Evolutionary conservation across 2,113 vertebrate species (phyloP), one percentile per base, ranked within the genome.

Genomic region (Pleuronectes platessa): DNA sequence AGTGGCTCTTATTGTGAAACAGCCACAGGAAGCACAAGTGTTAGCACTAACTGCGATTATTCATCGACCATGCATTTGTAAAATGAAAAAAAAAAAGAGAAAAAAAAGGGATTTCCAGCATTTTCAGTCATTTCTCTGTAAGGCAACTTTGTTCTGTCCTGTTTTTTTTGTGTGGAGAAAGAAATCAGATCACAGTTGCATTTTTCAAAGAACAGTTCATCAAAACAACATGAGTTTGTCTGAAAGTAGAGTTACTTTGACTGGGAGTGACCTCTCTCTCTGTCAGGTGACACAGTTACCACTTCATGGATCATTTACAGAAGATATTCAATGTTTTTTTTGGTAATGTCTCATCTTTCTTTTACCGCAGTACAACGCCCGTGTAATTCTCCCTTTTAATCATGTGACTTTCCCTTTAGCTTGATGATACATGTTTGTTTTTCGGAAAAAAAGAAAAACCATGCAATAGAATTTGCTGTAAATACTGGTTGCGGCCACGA

Each of bases 391-490:
- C 89, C 88, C 89, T 91, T 92, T 89, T 78, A 37, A 61, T 62
- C 65, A 54, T 15, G 55, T 72, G 37, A 70, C 82, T 68, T 86
- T 91, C 89, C 88, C 91, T 90, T 90, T 89, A 68, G 60, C 59
- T 55, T 45, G 68, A 67, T 60, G 31, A 86, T 40, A 82, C 61
- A 21, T 56, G 71, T 79, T 69, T 9, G 15, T 60, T 35, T 37
- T 17, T 2, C 2, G 2, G 24, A 1, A 27, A 26, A 59, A 75
- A 64, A 31, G 27, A 62, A 70, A 65, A 40, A 15, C 10, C 83
- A 88, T 89, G 85, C 82, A 76, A n/a, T 84, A 76, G 60, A 68
- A 70, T 75, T 79, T 79, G 51, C 69, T 75, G 75, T 85, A 75
- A 88, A 79, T 88, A 85, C 88, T 76, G 65, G 63, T 79, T 59